phyloP scores from a whole-genome alignment of 2,888 invertebrate genomes.

The Imbricaverruca yamaguchii region DNA sequence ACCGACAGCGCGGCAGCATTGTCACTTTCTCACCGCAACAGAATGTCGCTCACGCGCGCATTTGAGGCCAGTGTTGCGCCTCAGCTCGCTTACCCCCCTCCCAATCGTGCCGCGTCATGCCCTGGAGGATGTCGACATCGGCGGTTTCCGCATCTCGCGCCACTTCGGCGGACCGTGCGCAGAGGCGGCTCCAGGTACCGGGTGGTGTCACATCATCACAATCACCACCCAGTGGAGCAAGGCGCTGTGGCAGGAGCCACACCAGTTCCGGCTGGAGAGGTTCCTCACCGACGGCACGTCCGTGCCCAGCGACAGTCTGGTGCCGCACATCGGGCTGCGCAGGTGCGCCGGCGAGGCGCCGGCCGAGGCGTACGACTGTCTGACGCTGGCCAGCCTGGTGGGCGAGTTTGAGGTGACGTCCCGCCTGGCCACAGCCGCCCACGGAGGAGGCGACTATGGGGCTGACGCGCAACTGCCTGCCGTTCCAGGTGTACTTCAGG shows the following conservation, averaged over 20 bases:
- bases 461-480: background rate
- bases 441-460: background rate
- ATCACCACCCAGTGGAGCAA: background rate
- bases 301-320: background rate
- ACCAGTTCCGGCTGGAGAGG: background rate
- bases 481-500: background rate
- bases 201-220: no score
- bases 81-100: background rate
- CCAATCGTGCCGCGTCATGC: background rate
- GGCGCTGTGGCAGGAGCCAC: background rate
- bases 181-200: no score
- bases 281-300: background rate
- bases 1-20: background rate
- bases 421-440: background rate
- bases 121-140: background rate
- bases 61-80: background rate
- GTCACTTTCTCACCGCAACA: background rate
- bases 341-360: background rate
- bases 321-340: background rate
- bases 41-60: background rate
- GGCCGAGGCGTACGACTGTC: background rate
- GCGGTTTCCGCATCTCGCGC: background rate
- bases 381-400: background rate
- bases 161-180: background rate
- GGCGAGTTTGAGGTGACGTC: background rate